These are phyloP conservation scores for Cecidostiba fungosa DNA, from an alignment of 2,888 invertebrate species.

Conservation along the genomic window DNA sequence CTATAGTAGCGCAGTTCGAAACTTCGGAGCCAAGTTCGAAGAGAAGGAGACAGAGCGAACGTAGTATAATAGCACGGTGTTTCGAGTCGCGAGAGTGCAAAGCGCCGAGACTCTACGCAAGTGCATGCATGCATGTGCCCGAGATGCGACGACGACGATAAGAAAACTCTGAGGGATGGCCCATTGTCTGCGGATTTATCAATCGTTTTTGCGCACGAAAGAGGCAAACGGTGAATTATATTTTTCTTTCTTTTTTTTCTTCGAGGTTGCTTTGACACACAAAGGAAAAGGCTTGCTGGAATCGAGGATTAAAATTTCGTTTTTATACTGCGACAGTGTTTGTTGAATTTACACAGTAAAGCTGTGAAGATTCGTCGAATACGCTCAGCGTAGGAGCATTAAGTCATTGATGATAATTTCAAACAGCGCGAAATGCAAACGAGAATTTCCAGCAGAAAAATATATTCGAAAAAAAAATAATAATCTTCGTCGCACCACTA, in stretches of 20 bases:
- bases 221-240: neutral
- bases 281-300: too few relatives aligned
- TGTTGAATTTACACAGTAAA: too few relatives aligned
- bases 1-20: neutral
- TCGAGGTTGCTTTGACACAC: too few relatives aligned
- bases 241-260: neutral
- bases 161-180: constrained; percentile 15
- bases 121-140: neutral
- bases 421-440: neutral
- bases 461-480: neutral
- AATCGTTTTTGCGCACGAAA: neutral
- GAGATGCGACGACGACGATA: constrained; percentile 19
- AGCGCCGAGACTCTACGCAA: neutral
- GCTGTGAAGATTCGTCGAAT: too few relatives aligned
- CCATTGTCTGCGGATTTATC: constrained; percentile 47
- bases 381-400: too few relatives aligned
- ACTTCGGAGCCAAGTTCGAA: constrained; percentile 40
- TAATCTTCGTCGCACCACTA: neutral
- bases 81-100: constrained; percentile 12
- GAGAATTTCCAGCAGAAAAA: neutral
- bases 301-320: too few relatives aligned
- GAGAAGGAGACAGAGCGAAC: neutral
- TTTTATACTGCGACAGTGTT: too few relatives aligned
- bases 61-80: constrained; percentile 28
- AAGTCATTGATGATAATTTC: neutral